phyloP scores from a whole-genome alignment of 2,797 vertebrate genomes.

The Bradypodion ventrale region DNA sequence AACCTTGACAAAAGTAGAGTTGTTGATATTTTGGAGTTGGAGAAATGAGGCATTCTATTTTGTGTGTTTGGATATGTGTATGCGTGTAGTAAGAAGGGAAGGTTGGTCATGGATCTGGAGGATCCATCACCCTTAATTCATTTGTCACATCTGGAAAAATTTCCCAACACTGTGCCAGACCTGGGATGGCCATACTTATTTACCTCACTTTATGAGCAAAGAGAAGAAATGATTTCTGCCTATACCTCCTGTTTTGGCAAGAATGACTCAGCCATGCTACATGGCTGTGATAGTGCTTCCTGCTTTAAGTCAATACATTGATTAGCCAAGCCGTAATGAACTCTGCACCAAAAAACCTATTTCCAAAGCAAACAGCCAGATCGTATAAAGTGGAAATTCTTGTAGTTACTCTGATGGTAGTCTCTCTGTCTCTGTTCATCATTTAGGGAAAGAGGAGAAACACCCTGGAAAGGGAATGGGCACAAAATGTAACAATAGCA shows the following conservation, averaged over 20 bases:
- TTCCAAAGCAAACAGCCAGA: neutral
- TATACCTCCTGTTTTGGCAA: too few relatives aligned
- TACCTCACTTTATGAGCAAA: too few relatives aligned
- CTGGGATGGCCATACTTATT: neutral
- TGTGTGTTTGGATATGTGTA: too few relatives aligned
- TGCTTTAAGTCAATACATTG: neutral
- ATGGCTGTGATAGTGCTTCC: neutral
- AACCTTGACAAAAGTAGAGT: too few relatives aligned
- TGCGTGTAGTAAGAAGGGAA: too few relatives aligned
- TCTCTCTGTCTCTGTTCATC: neutral
- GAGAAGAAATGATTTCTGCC: neutral
- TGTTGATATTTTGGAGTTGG: too few relatives aligned
- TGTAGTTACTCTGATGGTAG: neutral
- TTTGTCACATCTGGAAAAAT: neutral
- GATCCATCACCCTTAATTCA: neutral
- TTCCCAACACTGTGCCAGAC: neutral
- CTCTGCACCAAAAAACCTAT: neutral
- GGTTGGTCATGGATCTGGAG: neutral
- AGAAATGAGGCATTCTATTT: neutral
- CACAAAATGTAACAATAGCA: too few relatives aligned
- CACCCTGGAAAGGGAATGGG: too few relatives aligned
- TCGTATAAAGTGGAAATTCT: neutral
- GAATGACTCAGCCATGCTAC: neutral
- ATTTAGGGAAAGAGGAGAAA: too few relatives aligned
- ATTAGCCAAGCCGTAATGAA: neutral